Conservation (phyloP, 2,888 invertebrate genomes). For the Nomada lathburiana region DNA sequence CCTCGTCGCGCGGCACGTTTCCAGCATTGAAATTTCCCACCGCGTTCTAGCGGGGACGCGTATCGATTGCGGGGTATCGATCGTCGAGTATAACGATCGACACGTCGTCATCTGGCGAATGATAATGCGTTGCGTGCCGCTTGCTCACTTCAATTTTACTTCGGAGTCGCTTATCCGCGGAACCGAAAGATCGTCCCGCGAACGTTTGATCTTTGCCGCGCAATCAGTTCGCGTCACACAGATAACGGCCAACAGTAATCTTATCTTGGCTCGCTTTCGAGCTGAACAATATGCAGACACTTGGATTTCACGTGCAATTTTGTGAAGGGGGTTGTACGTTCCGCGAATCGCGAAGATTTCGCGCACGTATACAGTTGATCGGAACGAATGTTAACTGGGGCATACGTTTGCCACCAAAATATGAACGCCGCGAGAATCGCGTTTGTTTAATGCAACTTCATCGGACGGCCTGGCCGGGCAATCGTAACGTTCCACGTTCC, state of each 20-base stretch:
- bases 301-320: background rate
- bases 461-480: too few relatives aligned
- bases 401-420: too few relatives aligned
- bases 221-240: slow-evolving; percentile 50
- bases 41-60: background rate
- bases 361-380: too few relatives aligned
- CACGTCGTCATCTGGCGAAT: slow-evolving; percentile 1
- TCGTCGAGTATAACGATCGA: background rate
- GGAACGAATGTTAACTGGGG: too few relatives aligned
- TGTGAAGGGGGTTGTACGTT: background rate
- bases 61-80: slow-evolving; percentile 17
- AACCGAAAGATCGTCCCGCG: slow-evolving; percentile 12
- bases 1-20: background rate
- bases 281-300: slow-evolving; percentile 25
- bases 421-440: too few relatives aligned
- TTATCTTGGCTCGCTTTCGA: slow-evolving; percentile 52
- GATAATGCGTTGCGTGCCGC: slow-evolving; percentile 17
- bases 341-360: too few relatives aligned
- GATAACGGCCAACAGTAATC: slow-evolving; percentile 44
- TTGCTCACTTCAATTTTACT: background rate
- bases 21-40: slow-evolving; percentile 12
- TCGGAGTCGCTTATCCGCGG: background rate
- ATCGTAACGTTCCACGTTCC: too few relatives aligned
- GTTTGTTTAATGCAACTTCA: too few relatives aligned
- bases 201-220: slow-evolving; percentile 65